Evolutionary conservation across 2,797 vertebrate species (phyloP).

Genomic region (Nyctibius grandis): DNA sequence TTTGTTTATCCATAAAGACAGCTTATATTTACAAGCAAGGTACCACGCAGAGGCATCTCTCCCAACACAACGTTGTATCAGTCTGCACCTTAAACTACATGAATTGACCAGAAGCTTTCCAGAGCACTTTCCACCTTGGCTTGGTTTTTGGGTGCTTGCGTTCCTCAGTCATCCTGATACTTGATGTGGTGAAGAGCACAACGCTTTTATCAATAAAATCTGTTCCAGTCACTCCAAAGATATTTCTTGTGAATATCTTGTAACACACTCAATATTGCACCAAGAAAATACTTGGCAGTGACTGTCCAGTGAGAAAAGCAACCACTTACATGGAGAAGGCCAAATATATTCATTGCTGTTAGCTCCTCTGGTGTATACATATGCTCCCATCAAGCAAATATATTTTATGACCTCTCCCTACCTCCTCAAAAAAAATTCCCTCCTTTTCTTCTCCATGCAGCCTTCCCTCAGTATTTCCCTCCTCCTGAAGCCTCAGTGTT

Average conservation of each 20-base stretch:
- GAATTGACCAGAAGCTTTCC: background rate
- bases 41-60: background rate
- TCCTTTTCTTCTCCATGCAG: background rate
- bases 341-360: background rate
- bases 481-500: background rate
- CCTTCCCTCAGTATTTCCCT: background rate
- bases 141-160: background rate
- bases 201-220: background rate
- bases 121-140: background rate
- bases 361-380: background rate
- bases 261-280: background rate
- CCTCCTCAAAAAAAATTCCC: background rate
- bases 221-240: background rate
- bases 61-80: background rate
- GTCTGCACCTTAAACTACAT: background rate
- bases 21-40: background rate
- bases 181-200: background rate
- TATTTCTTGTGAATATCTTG: background rate
- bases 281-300: constrained; percentile 1
- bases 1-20: background rate
- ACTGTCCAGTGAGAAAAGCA: constrained; percentile 1
- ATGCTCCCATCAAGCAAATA: background rate
- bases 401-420: background rate
- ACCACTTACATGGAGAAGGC: background rate
- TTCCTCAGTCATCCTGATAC: background rate